Percentiles rank a stretch among this genome's conserved stretches.
These are phyloP conservation scores for Cantharis lateralis DNA, from an alignment of 2,888 invertebrate genomes.

Conservation along the genomic window DNA sequence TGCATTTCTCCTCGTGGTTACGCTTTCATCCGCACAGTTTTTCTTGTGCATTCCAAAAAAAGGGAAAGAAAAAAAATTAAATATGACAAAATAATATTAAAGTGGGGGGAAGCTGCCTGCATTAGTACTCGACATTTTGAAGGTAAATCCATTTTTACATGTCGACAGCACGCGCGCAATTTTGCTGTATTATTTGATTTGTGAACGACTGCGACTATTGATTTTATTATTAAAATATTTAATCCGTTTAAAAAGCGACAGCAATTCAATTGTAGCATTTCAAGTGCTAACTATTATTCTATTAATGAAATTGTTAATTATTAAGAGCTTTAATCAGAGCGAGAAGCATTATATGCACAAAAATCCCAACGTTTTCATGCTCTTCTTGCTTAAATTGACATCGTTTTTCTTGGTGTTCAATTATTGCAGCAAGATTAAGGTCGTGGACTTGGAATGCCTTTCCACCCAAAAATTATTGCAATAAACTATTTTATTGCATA, in stretches of 20 bases:
- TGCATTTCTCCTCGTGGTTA: neutral
- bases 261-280: slow-evolving; percentile 21
- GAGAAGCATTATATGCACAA: neutral
- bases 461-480: neutral
- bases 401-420: neutral
- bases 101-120: slow-evolving; percentile 10
- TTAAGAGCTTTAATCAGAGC: slow-evolving; percentile 14
- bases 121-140: slow-evolving; percentile 13
- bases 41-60: neutral
- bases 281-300: slow-evolving; percentile 7
- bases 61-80: slow-evolving; percentile 7
- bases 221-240: slow-evolving; percentile 36
- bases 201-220: slow-evolving; percentile 32
- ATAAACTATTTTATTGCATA: neutral
- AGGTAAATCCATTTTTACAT: slow-evolving; percentile 33
- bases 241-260: slow-evolving; percentile 28
- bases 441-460: neutral
- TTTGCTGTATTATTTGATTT: slow-evolving; percentile 30
- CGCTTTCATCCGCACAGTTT: neutral
- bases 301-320: slow-evolving; percentile 19
- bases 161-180: slow-evolving; percentile 33
- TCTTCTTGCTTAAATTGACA: neutral
- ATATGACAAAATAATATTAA: slow-evolving; percentile 12
- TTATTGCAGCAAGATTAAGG: neutral
- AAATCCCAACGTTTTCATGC: neutral